These are phyloP conservation scores for Romanogobio albipinnatus DNA, from an alignment of 2,113 vertebrate species.

Conservation along the genomic window DNA sequence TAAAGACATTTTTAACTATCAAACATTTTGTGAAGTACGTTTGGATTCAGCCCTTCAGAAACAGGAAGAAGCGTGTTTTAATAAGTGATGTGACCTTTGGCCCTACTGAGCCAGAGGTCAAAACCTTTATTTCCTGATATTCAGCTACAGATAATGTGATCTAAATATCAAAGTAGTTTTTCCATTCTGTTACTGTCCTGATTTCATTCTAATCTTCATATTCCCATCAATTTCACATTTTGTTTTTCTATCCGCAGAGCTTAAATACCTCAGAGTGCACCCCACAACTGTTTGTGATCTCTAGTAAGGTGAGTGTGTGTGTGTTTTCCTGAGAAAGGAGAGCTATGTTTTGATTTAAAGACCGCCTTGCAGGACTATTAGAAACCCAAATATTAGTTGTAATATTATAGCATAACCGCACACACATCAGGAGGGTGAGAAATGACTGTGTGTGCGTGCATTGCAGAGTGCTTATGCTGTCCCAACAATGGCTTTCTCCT, in stretches of 20 bases:
- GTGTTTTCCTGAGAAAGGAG: conserved; percentile 25
- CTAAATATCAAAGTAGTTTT: conserved; percentile 21
- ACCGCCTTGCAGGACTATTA: conserved; percentile 16
- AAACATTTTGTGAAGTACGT: neutral
- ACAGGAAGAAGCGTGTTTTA: neutral
- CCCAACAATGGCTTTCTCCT: conserved; percentile 99
- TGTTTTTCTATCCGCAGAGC: conserved; percentile 84
- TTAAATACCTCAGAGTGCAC: conserved; percentile 85
- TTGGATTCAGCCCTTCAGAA: neutral
- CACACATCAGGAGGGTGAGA: conserved; percentile 41
- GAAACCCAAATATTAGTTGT: conserved; percentile 46
- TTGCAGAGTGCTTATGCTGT: conserved; percentile 91
- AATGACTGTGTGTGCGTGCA: conserved; percentile 33
- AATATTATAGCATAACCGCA: conserved; percentile 35
- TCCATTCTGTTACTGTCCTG: neutral
- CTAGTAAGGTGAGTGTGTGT: conserved; percentile 83
- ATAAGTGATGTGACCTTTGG: conserved; percentile 19
- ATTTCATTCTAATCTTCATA: neutral
- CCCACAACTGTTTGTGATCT: conserved; percentile 88
- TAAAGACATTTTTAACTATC: neutral
- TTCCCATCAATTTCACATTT: conserved; percentile 44
- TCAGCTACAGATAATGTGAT: neutral
- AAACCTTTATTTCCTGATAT: conserved; percentile 6
- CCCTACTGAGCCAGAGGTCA: conserved; percentile 12
- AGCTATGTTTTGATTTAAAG: conserved; percentile 47